These are phyloP conservation scores for Nyctibius bracteatus DNA, from an alignment of 2,113 vertebrate genomes.

Conservation along the genomic window DNA sequence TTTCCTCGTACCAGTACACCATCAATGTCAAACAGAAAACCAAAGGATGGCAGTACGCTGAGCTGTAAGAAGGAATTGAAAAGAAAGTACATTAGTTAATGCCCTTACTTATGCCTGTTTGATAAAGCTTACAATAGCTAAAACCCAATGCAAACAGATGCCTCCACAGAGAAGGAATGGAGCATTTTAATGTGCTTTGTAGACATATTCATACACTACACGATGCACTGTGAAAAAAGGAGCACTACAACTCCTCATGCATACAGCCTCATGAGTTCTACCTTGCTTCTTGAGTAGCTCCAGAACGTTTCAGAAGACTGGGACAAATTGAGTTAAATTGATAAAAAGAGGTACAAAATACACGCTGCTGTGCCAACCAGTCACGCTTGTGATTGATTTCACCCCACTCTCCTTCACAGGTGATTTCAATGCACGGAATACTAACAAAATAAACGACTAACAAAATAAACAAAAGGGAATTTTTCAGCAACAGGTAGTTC, in stretches of 20 bases:
- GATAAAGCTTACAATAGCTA: background rate
- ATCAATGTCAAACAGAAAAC: slow-evolving; percentile 86
- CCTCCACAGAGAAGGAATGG: background rate
- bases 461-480: background rate
- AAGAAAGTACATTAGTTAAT: background rate
- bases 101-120: rapidly evolving
- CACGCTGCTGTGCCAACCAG: background rate
- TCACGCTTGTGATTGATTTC: background rate
- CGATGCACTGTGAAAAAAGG: background rate
- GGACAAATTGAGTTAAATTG: background rate
- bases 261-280: background rate
- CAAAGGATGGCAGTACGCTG: slow-evolving; percentile 72
- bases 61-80: background rate
- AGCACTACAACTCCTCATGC: background rate
- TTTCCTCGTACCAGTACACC: slow-evolving; percentile 85
- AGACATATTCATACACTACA: background rate
- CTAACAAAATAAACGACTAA: background rate
- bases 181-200: rapidly evolving
- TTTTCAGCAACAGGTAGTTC: background rate
- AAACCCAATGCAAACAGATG: background rate
- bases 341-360: background rate
- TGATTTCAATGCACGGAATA: background rate
- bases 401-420: background rate
- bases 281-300: background rate
- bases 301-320: background rate